Evolutionary conservation across 2,113 vertebrate genomes (phyloP), one percentile per base, ranked within the genome.

Genomic region (Cepphus grylle): DNA sequence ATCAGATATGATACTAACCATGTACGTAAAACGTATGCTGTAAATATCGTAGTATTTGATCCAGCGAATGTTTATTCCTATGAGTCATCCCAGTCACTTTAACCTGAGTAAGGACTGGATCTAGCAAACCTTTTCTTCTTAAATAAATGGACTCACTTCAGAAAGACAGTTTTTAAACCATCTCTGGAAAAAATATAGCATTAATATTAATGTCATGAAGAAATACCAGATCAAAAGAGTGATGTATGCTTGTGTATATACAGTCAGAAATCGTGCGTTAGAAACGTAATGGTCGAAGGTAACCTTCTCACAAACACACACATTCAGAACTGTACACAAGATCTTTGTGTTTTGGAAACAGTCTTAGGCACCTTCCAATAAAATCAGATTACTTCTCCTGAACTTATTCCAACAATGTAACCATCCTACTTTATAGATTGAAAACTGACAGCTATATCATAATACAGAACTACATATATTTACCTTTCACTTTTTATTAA

Each of bases 11-110:
- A 78, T 16, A 50, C 38, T 56, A 86, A 63, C 29, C 47, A 70
- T 6, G 62, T 42, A 92, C 82, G 93, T 65, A 92, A 91, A 88
- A 67, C 87, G 78, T 34, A 86, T 43, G 93, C 87, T 95, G 91
- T 81, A 96, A 96, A 93, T 86, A 96, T 88, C 90, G 81, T 30
- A 77, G 65, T 87, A 92, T 91, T 95, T 81, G 69, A 97, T 93
- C 85, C 74, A 56, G 78, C 22, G 7, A 92, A 86, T 87, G 74
- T 93, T 95, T 95, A 82, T 81, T 94, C 65, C 71, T 81, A 70
- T 94, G 93, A 95, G 87, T 94, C 92, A 95, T 90, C 50, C 53
- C 40, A 36, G 56, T 50, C 77, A 90, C 81, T 89, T 97, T 94
- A 97, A 95, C 78, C 77, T 61, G 67, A 92, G 45, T 19, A 76